Evolutionary conservation across 2,888 invertebrate genomes (phyloP).

Genomic region (Sialis lutaria): DNA sequence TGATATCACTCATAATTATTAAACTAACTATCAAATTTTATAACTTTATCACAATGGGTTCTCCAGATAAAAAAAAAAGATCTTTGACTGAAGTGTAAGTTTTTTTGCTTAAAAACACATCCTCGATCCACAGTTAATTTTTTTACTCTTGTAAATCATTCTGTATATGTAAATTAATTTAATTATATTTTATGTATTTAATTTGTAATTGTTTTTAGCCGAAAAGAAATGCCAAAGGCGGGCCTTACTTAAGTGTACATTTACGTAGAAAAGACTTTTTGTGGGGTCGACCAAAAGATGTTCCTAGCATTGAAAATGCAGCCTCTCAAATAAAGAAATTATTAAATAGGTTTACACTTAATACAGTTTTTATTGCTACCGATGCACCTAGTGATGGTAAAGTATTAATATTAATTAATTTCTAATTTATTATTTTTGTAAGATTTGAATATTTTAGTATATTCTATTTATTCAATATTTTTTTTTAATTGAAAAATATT

Average conservation of each 20-base stretch:
- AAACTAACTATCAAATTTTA: too few species aligned
- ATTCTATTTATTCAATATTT: too few species aligned
- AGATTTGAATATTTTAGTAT: not conserved
- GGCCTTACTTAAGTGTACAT: constrained; percentile 70
- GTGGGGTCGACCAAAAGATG: constrained; percentile 46
- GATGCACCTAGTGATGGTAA: constrained; percentile 50
- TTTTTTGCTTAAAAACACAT: too few species aligned
- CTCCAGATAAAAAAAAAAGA: too few species aligned
- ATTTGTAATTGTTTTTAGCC: constrained; percentile 17
- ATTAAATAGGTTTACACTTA: constrained; percentile 36
- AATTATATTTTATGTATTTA: not conserved
- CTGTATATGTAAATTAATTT: constrained; percentile 1
- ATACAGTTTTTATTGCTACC: constrained; percentile 64
- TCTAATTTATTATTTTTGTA: not conserved
- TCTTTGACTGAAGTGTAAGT: too few species aligned
- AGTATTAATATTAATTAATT: not conserved
- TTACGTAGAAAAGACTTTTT: constrained; percentile 80
- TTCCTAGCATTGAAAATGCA: constrained; percentile 63
- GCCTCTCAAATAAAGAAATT: constrained; percentile 51
- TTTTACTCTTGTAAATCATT: not conserved
- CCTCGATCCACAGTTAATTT: too few species aligned
- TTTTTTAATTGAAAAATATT: too few species aligned
- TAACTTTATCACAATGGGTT: too few species aligned
- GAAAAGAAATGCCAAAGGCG: constrained; percentile 35
- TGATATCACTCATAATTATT: too few species aligned